phyloP scores from a whole-genome alignment of 1,140 invertebrate species.

The Listronotus oregonensis region DNA sequence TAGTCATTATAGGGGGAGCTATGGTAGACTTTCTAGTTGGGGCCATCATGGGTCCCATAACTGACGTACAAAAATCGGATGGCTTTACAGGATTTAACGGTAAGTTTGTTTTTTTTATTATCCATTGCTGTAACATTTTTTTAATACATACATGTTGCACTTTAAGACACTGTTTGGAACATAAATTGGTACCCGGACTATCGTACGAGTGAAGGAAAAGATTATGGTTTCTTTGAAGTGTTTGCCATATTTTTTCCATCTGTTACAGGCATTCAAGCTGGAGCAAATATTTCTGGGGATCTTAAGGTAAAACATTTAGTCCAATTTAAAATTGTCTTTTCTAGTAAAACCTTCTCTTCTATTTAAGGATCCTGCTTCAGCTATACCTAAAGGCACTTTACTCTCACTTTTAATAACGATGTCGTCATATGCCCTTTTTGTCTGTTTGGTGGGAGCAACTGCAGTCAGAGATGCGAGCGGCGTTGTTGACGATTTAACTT shows the following conservation, averaged over 20 bases:
- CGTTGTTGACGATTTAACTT: conserved; percentile 64
- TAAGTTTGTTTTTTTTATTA: no score
- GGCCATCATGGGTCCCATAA: conserved; percentile 77
- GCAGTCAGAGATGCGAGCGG: conserved; percentile 84
- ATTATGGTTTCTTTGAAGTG: conserved; percentile 87
- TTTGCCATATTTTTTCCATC: conserved; percentile 97
- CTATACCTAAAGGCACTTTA: conserved; percentile 90
- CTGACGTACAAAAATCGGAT: conserved; percentile 63
- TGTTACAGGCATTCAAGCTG: conserved; percentile 96
- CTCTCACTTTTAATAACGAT: conserved; percentile 81
- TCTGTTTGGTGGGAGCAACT: conserved; percentile 80
- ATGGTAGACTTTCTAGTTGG: conserved; percentile 92
- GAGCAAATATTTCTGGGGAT: conserved; percentile 95
- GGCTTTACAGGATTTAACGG: conserved; percentile 87
- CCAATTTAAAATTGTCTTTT: no score
- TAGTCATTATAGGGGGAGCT: conserved; percentile 88
- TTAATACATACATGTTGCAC: conserved; percentile 22
- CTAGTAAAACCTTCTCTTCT: no score
- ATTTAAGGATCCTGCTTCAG: conserved; percentile 78
- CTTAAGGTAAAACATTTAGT: conserved; percentile 68
- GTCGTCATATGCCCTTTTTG: conserved; percentile 80
- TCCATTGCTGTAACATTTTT: no score
- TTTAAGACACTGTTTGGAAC: conserved; percentile 69
- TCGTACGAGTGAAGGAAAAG: conserved; percentile 68
- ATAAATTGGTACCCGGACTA: conserved; percentile 81